Conservation (phyloP, 2,888 invertebrate genomes). For the Cordilura impudica region DNA sequence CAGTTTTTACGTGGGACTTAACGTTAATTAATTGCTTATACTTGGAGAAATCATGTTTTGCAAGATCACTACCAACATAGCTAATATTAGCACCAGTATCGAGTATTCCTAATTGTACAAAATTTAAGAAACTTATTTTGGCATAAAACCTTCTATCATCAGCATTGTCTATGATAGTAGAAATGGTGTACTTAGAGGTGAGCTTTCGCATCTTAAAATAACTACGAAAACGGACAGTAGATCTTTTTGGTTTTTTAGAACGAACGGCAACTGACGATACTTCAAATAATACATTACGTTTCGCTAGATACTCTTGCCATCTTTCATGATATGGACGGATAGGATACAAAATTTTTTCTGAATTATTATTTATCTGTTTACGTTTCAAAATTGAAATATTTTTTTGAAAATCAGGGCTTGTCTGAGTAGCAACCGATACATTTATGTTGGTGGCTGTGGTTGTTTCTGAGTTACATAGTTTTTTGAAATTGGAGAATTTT, state of each 20-base stretch:
- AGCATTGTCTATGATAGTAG: not conserved
- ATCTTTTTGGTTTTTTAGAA: not conserved
- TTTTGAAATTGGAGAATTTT: not conserved
- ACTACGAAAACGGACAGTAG: not conserved
- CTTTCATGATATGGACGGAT: no score
- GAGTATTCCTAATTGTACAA: not conserved
- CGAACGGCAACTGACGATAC: not conserved
- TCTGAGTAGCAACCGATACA: no score
- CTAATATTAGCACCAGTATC: conserved; percentile 12
- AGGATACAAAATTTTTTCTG: no score
- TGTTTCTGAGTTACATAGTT: not conserved
- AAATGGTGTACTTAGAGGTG: not conserved
- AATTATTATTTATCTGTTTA: no score
- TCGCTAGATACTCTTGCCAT: no score
- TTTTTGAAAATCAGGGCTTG: not conserved
- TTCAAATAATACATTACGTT: not conserved
- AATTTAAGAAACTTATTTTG: not conserved
- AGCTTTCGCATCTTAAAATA: not conserved
- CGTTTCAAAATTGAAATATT: no score
- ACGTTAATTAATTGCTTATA: not conserved
- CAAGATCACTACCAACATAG: conserved; percentile 3
- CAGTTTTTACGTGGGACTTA: not conserved
- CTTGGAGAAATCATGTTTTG: not conserved
- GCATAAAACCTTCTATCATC: not conserved
- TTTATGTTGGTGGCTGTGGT: not conserved